Evolutionary conservation across 37 sponge, comb jelly and placozoan species (phyloP).

Genomic region (Beroe forskalii): DNA sequence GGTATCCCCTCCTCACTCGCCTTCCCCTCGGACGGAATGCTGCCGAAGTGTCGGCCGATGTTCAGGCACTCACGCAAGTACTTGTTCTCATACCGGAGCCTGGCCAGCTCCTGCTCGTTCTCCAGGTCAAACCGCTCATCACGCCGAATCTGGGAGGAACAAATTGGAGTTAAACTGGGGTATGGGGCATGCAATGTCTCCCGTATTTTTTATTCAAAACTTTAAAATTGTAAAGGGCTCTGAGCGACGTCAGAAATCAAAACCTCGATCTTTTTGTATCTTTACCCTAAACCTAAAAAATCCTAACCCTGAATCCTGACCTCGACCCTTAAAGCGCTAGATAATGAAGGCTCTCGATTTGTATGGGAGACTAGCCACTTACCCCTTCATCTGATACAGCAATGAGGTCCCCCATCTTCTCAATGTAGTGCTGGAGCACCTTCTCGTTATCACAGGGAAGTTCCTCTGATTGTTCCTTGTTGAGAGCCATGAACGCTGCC

Average conservation of each 20-base stretch:
- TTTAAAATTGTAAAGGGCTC: too few relatives aligned
- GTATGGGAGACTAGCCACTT: too few relatives aligned
- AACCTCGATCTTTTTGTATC: too few relatives aligned
- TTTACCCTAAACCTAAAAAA: too few relatives aligned
- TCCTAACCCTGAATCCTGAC: too few relatives aligned
- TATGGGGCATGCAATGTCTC: too few relatives aligned
- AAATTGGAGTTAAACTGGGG: neutral
- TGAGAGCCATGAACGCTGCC: constrained; percentile 53
- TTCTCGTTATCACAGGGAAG: constrained; percentile 11
- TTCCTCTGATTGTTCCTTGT: constrained; percentile 32
- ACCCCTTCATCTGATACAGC: constrained; percentile 56
- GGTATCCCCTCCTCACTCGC: neutral
- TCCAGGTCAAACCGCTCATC: constrained; percentile 8
- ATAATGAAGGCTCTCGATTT: too few relatives aligned
- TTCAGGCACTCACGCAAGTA: constrained; percentile 49
- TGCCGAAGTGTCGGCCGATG: constrained; percentile 38
- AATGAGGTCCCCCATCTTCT: constrained; percentile 60
- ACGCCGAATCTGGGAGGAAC: constrained; percentile 6
- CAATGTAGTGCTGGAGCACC: constrained; percentile 41
- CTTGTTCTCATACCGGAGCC: constrained; percentile 49
- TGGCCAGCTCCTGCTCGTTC: constrained; percentile 1
- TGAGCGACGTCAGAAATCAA: too few relatives aligned
- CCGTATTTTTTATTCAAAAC: too few relatives aligned
- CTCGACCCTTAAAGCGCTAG: too few relatives aligned
- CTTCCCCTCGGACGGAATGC: neutral